Base-by-base conservation (phyloP, 2,797 vertebrate species). In the Lophotriccus pileatus region DNA sequence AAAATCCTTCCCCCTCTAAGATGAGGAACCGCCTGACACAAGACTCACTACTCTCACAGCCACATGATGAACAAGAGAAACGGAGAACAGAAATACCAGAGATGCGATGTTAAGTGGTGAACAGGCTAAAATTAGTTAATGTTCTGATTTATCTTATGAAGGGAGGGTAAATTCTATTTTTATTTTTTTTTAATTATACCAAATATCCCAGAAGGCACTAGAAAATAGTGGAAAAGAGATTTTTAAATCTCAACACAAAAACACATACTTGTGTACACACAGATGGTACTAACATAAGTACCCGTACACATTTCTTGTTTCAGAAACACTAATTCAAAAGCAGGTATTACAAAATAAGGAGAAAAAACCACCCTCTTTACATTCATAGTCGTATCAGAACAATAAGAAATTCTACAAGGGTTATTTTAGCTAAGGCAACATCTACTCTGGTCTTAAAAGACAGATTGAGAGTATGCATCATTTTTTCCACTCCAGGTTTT, bases 21-120 rank as follows among this genome's bases (percentile, higher is more conserved):
- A 93, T 66, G 67, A 92, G 82, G 93, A 95, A 96, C 73, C 76
- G 59, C 30, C 69, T 67, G 55, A 70, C 39, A 62, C 62, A 91
- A 87, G 49, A 84, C 37, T 80, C 84, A 50, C 62, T 78, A 17
- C 28, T 75, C 79, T 84, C 30, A 19, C 53, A 91, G 85, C 36
- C 69, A 76, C 59, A 34, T 28, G 50, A 92, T 25, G 8, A 91
- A 39, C 3, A 3, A 89, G 49, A 92, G 73, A 91, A 88, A 79
- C 19, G 44, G 56, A 80, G 37, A 95, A 81, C 32, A 92, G 47
- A 88, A 93, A 84, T 82, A 79, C 37, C 10, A 5, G 56, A 73
- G 47, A 79, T 2, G 2, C 82, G 69, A 91, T 79, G 63, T 79
- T 66, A 95, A 81, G 37, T 11, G 19, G 43, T 69, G 11, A 90